These are phyloP conservation scores for Thereva nobilitata DNA, from an alignment of 2,888 invertebrate species.

Conservation along the genomic window DNA sequence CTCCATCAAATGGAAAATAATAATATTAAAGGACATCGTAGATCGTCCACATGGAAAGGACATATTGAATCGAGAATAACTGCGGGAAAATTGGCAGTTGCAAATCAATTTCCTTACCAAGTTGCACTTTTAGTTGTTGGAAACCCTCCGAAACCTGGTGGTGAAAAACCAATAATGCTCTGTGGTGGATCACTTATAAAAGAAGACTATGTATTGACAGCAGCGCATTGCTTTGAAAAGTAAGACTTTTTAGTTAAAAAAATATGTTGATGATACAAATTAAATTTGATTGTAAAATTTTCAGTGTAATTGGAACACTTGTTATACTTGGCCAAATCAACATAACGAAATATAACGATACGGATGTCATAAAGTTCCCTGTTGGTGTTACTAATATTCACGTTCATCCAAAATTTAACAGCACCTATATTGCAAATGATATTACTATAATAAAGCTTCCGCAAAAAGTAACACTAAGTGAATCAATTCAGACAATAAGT, in stretches of 20 bases:
- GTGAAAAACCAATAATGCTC: neutral
- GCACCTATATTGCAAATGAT: slow-evolving; percentile 45
- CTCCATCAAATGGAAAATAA: too few species aligned
- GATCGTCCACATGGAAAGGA: too few species aligned
- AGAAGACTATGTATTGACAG: slow-evolving; percentile 9
- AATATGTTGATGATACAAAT: neutral
- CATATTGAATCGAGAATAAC: slow-evolving; percentile 42
- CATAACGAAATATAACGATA: neutral
- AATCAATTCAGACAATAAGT: slow-evolving; percentile 44
- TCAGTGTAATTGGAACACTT: slow-evolving; percentile 2
- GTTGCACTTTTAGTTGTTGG: slow-evolving; percentile 41
- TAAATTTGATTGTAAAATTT: neutral
- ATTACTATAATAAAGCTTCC: slow-evolving; percentile 49
- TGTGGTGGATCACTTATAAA: slow-evolving; percentile 23
- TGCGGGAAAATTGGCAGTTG: slow-evolving; percentile 43
- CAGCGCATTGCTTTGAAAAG: slow-evolving; percentile 24
- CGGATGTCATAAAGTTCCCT: neutral
- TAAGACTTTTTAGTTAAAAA: neutral
- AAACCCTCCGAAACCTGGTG: neutral
- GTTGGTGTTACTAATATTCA: slow-evolving; percentile 16
- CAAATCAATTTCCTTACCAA: slow-evolving; percentile 45
- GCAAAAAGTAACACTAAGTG: slow-evolving; percentile 38
- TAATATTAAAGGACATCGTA: too few species aligned
- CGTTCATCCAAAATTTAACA: slow-evolving; percentile 45
- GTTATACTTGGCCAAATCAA: slow-evolving; percentile 12